Evolutionary conservation across 2,113 vertebrate genomes (phyloP).

Genomic region (Stegastes partitus): DNA sequence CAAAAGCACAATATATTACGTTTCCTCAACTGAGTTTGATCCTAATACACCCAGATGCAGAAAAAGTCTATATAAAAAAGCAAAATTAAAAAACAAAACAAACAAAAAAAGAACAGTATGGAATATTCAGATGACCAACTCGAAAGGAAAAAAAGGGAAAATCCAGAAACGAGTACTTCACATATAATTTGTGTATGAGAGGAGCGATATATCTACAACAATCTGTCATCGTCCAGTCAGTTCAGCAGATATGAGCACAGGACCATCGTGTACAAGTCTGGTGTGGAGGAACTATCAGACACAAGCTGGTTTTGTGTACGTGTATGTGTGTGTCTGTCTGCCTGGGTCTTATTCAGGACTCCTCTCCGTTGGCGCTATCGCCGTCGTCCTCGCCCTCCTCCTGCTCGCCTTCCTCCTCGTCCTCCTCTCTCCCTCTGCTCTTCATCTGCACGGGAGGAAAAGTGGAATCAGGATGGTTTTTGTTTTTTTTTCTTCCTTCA

Average conservation of each 20-base stretch:
- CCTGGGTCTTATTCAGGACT: slow-evolving; percentile 57
- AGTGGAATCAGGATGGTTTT: background rate
- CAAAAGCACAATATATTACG: background rate
- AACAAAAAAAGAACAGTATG: background rate
- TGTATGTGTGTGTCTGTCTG: background rate
- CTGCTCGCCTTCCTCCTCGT: slow-evolving; percentile 85
- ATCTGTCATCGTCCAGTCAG: slow-evolving; percentile 35
- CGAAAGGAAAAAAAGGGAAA: slow-evolving; percentile 7
- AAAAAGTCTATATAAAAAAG: background rate
- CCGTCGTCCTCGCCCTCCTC: slow-evolving; percentile 80
- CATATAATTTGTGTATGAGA: slow-evolving; percentile 8
- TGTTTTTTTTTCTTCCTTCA: too few relatives aligned
- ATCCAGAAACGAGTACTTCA: slow-evolving; percentile 17
- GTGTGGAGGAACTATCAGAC: slow-evolving; percentile 22
- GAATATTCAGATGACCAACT: background rate
- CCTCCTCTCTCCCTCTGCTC: slow-evolving; percentile 76
- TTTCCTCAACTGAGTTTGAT: background rate
- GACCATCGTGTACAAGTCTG: slow-evolving; percentile 22
- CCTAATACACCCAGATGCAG: background rate
- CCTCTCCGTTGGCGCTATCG: slow-evolving; percentile 76
- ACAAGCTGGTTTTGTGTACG: slow-evolving; percentile 7
- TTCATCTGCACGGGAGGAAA: slow-evolving; percentile 57
- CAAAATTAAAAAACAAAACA: background rate
- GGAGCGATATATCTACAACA: slow-evolving; percentile 27
- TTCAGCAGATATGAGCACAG: slow-evolving; percentile 37